A percentile compares a stretch with the other conserved stretches of the same genome.
Conservation (phyloP, 1,140 invertebrate genomes). For the Aphis craccivora region DNA sequence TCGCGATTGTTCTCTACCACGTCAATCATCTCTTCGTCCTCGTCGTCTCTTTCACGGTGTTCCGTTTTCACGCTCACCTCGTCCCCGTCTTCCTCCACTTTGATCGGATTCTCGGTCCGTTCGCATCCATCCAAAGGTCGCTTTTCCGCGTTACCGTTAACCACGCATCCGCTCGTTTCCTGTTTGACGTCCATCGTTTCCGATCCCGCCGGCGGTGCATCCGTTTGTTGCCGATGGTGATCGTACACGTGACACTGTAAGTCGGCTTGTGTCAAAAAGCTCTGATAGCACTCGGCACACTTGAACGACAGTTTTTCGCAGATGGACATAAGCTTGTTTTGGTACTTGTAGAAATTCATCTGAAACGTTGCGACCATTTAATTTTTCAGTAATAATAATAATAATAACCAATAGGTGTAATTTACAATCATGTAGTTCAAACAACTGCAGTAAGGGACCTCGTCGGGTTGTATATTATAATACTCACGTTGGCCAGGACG, state of each 20-base stretch:
- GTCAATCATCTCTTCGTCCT: slow-evolving; percentile 47
- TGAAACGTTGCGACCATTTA: background rate
- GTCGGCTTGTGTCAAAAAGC: slow-evolving; percentile 20
- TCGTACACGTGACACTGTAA: slow-evolving; percentile 48
- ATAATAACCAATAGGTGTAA: background rate
- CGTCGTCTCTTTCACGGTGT: background rate
- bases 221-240: slow-evolving; percentile 35
- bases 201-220: background rate
- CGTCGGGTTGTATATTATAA: too few species aligned
- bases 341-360: slow-evolving; percentile 56
- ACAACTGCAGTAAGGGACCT: too few species aligned
- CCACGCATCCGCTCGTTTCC: slow-evolving; percentile 59
- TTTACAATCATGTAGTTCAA: too few species aligned
- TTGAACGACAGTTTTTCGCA: slow-evolving; percentile 42
- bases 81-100: background rate
- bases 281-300: slow-evolving; percentile 40
- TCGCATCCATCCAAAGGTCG: background rate
- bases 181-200: background rate
- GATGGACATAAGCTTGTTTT: slow-evolving; percentile 42
- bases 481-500: slow-evolving; percentile 46
- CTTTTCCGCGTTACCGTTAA: slow-evolving; percentile 15
- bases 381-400: background rate
- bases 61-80: slow-evolving; percentile 43
- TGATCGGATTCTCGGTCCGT: background rate
- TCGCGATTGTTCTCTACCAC: slow-evolving; percentile 25